Base-by-base conservation (phyloP, 2,113 vertebrate species). In the Chaetodon trifascialis region DNA sequence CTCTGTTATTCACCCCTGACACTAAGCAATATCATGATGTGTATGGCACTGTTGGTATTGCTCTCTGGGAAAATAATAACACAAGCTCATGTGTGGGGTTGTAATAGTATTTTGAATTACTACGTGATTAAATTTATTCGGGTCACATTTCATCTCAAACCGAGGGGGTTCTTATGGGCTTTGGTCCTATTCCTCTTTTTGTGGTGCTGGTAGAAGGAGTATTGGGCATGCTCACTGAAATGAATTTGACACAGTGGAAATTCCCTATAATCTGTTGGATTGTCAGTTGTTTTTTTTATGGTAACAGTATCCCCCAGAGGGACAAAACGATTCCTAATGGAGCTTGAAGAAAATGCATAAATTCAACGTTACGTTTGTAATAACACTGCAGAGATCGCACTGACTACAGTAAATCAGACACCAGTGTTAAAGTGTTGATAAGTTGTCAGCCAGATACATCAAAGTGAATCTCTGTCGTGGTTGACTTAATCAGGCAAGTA, bases 51-150 rank as follows among this genome's bases (percentile, higher is more conserved):
- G 72, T 77, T 79, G 44, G 66, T 88, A 42, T 77, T 72, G 46
- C 81, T 87, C 44, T 46, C 47, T 70, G 62, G 30, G 4, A 82
- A 90, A 82, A 88, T 86, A 89, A 87, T 73, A 88, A 91, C 65
- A 59, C 55, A 11, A 8, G 40, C 23, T 68, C 66, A 44, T 80
- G 65, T 63, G 87, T 88, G 80, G 80, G 86, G 76, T 71, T 86
- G 76, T 63, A 77, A 72, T 83, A 74, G 62, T 88, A 64, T 90
- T 89, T 87, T 86, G 47, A 84, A 82, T 85, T 69, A 87, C 83
- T 46, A 78, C 76, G 78, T 76, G 75, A 44, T 79, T 89, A 70
- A 65, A 86, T 83, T 82, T 87, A 62, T 86, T 72, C 11, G 12
- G 44, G 51, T 82, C 79, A 69, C 71, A 79, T 89, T 88, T 91